Evolutionary conservation across 2,113 vertebrate genomes (phyloP), one percentile per base, ranked within the genome.

Genomic region (Neolamprologus falcicula): DNA sequence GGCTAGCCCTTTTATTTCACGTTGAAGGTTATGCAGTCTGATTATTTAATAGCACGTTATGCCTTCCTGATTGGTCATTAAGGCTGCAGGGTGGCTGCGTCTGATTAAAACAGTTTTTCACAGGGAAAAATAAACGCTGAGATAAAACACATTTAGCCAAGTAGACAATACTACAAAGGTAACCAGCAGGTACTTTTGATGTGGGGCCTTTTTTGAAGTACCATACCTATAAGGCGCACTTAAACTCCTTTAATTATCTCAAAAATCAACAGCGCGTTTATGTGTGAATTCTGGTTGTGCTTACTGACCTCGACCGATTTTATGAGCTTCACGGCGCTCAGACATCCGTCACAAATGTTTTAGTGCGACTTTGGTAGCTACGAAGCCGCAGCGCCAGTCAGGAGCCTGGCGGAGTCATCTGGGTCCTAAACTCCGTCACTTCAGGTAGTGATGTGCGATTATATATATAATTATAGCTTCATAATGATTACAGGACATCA

Each of bases 401-500:
- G 50, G 50, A 52, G 17, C 50, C 17, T 50, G 47, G 47, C 3
- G 0, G 47, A 5, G 47, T 50, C 47, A 50, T 50, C 47, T 1
- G 47, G 47, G 47, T 50, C 47, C 47, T 50, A 50, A 50, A 50
- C 7, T 17, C 47, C 16, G 2, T 17, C 45, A 0, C 0, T 50
- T 17, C 16, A 50, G 47, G 47, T 50, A 17, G 7, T 50, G 47
- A 50, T 50, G 16, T 50, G 16, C 47, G 47, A 10, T 37, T 33
- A 7, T 7, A 33, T 33, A 3, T 33, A 14, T 14, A 47, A 45
- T 45, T 45, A 47, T 47, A 47, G 45, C 0, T 0, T 47, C 45
- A 0, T 47, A 47, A 47, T 47, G 14, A 47, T 47, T 47, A 47
- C 1, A 0, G 14, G 14, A 0, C 13, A 47, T 47, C 45, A 47